Base-by-base conservation (phyloP, 92 coral and sea anemone species). In the Isaurus tuberculatus region DNA sequence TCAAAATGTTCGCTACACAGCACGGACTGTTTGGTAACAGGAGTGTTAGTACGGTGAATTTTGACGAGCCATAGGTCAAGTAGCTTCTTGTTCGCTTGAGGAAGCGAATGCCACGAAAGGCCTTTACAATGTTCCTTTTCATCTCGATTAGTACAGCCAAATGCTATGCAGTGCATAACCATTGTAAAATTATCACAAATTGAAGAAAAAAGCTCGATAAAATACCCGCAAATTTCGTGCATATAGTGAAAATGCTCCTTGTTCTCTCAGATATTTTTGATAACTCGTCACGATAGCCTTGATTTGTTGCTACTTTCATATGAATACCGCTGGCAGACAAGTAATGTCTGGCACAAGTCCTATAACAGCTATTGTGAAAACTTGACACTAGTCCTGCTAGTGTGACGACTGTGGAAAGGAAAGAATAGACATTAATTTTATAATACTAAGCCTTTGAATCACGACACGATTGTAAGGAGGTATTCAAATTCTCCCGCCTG, bases 401-500 rank as follows among this genome's bases (percentile, higher is more conserved):
- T 78, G 70, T 53, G 70, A 78, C 70, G 83, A 78, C 83, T 78
- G 70, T 28, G 83, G 66, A 55, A 78, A 55, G 83, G 83, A 78
- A 78, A 78, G 44, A 78, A 78, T 53, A 78, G 70, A 30, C 51
- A 67, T 26, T 78, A 78, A 55, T 26, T 55, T 78, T 55, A 78
- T 78, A 55, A 78, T 55, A 49, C 25, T 69, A 78, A 57, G 83
- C 84, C 30, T 79, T 58, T 79, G 44, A 40, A 40, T 79, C 51
- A 79, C 58, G 84, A 79, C 73, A 61, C 73, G 84, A 79, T 79
- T 60, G 60, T 79, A 63, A 51, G 84, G 84, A 61, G 71, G 68
- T 79, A 79, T 63, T 79, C 84, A 79, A 79, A 79, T 79, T 79
- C 84, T 79, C 84, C 71, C 72, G 57, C 73, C 58, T 61, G 72